Evolutionary conservation across 2,888 invertebrate genomes (phyloP).

Genomic region (Invenusta paracnida): DNA sequence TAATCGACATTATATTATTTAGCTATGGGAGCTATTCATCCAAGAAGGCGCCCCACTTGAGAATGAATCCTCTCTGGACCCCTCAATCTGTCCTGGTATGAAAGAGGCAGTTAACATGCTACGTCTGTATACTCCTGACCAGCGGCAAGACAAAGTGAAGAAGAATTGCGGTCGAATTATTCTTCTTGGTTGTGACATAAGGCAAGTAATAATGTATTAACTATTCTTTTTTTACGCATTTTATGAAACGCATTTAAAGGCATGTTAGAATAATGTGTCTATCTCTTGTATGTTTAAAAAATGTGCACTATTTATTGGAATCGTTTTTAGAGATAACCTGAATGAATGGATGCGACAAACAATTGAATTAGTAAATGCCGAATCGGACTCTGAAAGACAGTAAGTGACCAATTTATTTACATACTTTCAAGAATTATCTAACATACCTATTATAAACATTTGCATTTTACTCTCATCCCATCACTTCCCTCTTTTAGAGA

Average conservation of each 20-base stretch:
- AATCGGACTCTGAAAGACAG: neutral
- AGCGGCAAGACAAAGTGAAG: neutral
- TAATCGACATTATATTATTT: too few relatives aligned
- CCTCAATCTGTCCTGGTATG: neutral
- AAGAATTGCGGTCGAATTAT: neutral
- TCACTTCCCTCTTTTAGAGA: too few relatives aligned
- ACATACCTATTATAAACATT: too few relatives aligned
- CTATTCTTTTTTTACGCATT: too few relatives aligned
- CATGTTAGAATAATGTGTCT: too few relatives aligned
- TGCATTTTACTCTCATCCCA: too few relatives aligned
- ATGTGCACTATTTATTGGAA: too few relatives aligned
- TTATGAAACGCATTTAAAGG: too few relatives aligned
- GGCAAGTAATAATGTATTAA: neutral
- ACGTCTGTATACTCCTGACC: neutral
- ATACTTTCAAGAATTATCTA: too few relatives aligned
- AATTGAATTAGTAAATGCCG: neutral
- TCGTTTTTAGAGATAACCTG: slow-evolving; percentile 5
- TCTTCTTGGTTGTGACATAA: neutral
- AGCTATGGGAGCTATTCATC: neutral
- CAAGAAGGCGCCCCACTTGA: neutral
- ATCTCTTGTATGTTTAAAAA: too few relatives aligned
- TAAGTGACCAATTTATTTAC: neutral
- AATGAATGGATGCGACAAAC: neutral
- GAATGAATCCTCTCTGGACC: neutral
- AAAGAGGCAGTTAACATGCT: neutral